phyloP scores from a whole-genome alignment of 2,113 vertebrate genomes.

The Macheiramphus alcinus region DNA sequence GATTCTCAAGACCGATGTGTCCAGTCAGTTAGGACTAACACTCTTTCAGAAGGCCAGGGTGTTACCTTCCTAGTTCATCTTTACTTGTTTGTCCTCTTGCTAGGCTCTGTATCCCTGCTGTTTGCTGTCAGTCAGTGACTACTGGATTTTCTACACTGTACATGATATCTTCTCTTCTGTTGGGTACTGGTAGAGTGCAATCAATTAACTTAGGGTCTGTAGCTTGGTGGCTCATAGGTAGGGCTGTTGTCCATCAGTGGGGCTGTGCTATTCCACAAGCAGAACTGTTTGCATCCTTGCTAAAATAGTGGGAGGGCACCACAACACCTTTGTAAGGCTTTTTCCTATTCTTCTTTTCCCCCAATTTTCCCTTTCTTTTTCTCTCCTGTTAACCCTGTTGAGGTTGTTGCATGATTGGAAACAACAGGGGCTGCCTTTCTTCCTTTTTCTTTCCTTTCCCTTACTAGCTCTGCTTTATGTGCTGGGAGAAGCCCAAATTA shows the following conservation, averaged over 20 bases:
- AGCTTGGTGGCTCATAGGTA: neutral
- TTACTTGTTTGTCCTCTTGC: neutral
- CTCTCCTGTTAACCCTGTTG: neutral
- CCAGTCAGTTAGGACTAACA: neutral
- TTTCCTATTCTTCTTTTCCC: neutral
- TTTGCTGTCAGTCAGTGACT: neutral
- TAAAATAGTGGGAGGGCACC: neutral
- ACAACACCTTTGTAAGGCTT: neutral
- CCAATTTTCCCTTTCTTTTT: neutral
- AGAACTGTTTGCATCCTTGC: neutral
- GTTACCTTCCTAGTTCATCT: neutral
- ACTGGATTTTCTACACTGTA: neutral
- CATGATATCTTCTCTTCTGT: neutral
- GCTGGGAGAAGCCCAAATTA: neutral
- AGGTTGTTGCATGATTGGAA: neutral
- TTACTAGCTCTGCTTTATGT: neutral
- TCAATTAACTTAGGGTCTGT: neutral
- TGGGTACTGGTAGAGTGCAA: neutral
- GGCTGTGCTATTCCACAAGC: neutral
- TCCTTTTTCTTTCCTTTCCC: neutral
- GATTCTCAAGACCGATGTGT: neutral
- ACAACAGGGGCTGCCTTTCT: neutral
- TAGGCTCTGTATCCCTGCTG: neutral
- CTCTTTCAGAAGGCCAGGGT: neutral
- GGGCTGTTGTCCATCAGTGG: neutral